These are phyloP conservation scores for Tetraneura akinire DNA, from an alignment of 1,140 invertebrate genomes.

Conservation along the genomic window DNA sequence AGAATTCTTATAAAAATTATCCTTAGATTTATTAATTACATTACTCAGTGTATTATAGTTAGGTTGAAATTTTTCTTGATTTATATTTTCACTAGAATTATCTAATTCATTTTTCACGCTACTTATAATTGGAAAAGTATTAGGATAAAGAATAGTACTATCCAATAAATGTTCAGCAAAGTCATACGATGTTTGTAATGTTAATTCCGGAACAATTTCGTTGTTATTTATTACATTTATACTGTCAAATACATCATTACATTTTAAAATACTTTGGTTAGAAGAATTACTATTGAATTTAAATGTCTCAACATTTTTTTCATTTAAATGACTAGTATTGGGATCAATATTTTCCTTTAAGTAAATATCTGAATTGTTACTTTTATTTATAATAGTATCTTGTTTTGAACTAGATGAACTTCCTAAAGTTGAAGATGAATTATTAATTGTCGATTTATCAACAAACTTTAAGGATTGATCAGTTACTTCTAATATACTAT, in stretches of 20 bases:
- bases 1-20: not conserved
- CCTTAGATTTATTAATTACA: not conserved
- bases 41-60: not conserved
- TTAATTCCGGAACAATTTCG: not conserved
- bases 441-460: not conserved
- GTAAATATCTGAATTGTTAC: not conserved
- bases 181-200: not conserved
- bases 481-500: not conserved
- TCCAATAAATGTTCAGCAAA: too few species aligned
- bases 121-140: not conserved
- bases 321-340: not conserved
- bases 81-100: not conserved
- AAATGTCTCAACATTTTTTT: not conserved
- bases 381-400: constrained; percentile 24
- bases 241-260: not conserved
- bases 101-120: not conserved
- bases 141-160: not conserved
- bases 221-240: not conserved
- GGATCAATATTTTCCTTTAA: not conserved
- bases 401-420: constrained; percentile 27
- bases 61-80: not conserved
- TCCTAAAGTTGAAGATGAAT: not conserved
- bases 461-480: not conserved
- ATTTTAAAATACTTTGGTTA: not conserved
- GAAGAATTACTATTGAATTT: not conserved